Conservation (phyloP, 2,888 invertebrate genomes). For the Drosophila mimetica region DNA sequence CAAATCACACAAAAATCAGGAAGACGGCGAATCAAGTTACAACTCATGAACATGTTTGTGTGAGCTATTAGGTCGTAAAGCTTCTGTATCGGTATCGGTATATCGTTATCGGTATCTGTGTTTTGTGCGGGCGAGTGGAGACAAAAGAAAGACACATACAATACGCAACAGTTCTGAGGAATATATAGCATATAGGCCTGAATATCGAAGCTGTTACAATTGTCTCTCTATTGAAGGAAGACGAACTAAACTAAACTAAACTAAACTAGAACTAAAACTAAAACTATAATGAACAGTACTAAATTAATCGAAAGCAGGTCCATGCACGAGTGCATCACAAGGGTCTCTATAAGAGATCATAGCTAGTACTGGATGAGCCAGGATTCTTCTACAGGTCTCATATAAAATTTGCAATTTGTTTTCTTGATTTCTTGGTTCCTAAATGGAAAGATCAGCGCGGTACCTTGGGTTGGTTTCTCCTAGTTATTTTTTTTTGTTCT, state of each 20-base stretch:
- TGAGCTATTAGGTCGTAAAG: slow-evolving; percentile 9
- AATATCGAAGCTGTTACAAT: neutral
- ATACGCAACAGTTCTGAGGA: slow-evolving; percentile 17
- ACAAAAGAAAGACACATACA: slow-evolving; percentile 25
- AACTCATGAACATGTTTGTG: slow-evolving; percentile 31
- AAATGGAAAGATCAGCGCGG: slow-evolving; percentile 52
- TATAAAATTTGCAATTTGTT: slow-evolving; percentile 13
- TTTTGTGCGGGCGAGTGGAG: slow-evolving; percentile 12
- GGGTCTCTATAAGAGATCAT: slow-evolving; percentile 40
- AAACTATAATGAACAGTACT: slow-evolving; percentile 13
- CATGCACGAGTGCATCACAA: slow-evolving; percentile 20
- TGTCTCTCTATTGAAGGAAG: slow-evolving; percentile 25
- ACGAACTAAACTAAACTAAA: slow-evolving; percentile 22
- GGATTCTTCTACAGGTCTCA: slow-evolving; percentile 22
- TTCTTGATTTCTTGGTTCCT: slow-evolving; percentile 4
- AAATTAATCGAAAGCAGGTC: slow-evolving; percentile 28
- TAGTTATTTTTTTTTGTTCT: slow-evolving; percentile 21
- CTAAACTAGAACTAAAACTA: too few species aligned
- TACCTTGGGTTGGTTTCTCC: slow-evolving; percentile 5
- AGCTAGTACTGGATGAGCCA: slow-evolving; percentile 28
- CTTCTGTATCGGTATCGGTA: slow-evolving; percentile 4
- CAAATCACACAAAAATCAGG: slow-evolving; percentile 53
- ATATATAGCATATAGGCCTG: neutral
- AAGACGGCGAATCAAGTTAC: slow-evolving; percentile 52
- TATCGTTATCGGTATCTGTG: neutral